These are phyloP conservation scores for Trachymyrmex cornetzi DNA, from an alignment of 1,140 invertebrate species.

Conservation along the genomic window DNA sequence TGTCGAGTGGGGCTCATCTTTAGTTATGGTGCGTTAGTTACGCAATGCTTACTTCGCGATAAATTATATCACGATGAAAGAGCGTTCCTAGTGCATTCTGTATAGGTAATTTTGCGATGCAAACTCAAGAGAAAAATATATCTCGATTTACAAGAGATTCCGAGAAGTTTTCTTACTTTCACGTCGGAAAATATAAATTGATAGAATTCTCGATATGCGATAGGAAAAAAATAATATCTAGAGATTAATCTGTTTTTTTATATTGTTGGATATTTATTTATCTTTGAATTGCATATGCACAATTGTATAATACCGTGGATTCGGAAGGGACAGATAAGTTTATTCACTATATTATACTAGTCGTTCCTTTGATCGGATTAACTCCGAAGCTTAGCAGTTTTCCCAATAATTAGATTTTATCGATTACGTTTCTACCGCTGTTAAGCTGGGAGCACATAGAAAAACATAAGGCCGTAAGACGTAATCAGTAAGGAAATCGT, in stretches of 20 bases:
- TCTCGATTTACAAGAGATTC: not conserved
- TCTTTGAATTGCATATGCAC: not conserved
- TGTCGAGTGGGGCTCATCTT: constrained; percentile 67
- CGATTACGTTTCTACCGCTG: not conserved
- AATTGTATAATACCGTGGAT: not conserved
- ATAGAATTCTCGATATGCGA: not conserved
- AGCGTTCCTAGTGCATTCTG: not conserved
- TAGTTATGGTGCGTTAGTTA: constrained; percentile 77
- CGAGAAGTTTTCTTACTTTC: not conserved
- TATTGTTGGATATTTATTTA: constrained; percentile 15
- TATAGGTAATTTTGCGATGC: not conserved
- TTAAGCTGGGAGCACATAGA: too few relatives aligned
- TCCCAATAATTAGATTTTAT: constrained; percentile 64
- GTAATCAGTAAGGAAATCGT: too few relatives aligned
- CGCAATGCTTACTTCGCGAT: constrained; percentile 75
- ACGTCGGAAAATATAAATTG: not conserved
- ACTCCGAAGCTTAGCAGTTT: constrained; percentile 15
- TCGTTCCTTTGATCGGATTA: constrained; percentile 12
- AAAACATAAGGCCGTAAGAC: too few relatives aligned
- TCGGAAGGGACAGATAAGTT: not conserved
- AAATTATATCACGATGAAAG: constrained; percentile 72
- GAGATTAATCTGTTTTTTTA: constrained; percentile 4
- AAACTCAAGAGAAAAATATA: constrained; percentile 34
- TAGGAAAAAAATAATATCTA: not conserved
- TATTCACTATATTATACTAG: constrained; percentile 31